Base-by-base conservation (phyloP, 2,113 vertebrate species). In the Apteryx owenii region DNA sequence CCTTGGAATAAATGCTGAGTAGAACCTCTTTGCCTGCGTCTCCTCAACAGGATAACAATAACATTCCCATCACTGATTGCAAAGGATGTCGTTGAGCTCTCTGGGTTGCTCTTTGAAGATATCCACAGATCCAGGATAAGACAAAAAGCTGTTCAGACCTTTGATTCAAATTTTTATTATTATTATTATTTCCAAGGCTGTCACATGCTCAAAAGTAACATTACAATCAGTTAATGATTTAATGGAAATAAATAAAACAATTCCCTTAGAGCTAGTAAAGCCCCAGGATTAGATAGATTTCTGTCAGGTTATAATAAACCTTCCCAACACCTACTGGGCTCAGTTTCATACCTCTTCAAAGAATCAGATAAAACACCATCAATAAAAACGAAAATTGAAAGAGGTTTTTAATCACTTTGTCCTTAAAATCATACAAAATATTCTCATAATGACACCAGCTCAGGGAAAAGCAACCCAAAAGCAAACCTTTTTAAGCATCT, bases 241-340 rank as follows among this genome's bases (percentile, higher is more conserved):
- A 95, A 93, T 88, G 66, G 56, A 87, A 95, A 94, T 73, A 95
- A 95, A 72, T 68, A 94, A 90, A 83, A 66, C 75, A 95, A 87
- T 90, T 96, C 88, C 78, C 80, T 90, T 29, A 88, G 77, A 90
- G 82, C 46, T 89, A 81, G 68, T 96, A 95, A 94, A 96, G 68
- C 88, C 75, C 64, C 71, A 96, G 80, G 91, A 95, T 96, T 90
- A 97, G 85, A 91, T 48, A 93, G 51, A 95, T 94, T 96, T 93
- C 64, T 97, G 86, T 94, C 64, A 87, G 80, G 85, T 91, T 97
- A 83, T 97, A 89, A 96, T 95, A 97, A 97, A 95, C 64, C 60
- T 93, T 93, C 78, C 50, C 61, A 88, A 88, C 92, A 94, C 88
- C 96, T 97, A 97, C 92, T 89, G 93, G 89, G 94, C 78, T 82